A percentile compares a stretch with the other conserved stretches of the same genome.
Evolutionary conservation across 2,888 invertebrate genomes (phyloP).

Genomic region (Lasiommata megera): DNA sequence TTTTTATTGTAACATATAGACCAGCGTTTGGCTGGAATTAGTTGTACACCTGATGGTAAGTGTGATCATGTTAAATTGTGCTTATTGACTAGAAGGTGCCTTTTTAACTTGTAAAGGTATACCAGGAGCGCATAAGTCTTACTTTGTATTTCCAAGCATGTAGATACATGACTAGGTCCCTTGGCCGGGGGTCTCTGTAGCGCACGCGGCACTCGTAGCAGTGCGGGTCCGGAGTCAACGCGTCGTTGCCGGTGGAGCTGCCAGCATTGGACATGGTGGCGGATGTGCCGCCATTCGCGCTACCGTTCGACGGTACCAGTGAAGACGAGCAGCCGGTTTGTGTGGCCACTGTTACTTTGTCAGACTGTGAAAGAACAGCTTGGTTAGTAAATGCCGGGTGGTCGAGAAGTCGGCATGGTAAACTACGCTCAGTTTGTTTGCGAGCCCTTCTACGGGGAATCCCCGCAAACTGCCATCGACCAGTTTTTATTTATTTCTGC

Average conservation of each 20-base stretch:
- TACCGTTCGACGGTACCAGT: slow-evolving; percentile 8
- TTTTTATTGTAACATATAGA: too few species aligned
- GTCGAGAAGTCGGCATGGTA: too few species aligned
- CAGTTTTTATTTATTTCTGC: too few species aligned
- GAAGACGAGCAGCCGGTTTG: slow-evolving; percentile 91
- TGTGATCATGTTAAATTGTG: too few species aligned
- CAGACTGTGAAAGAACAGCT: slow-evolving; percentile 56
- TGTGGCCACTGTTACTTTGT: slow-evolving; percentile 90
- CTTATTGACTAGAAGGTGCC: too few species aligned
- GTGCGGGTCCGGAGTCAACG: slow-evolving; percentile 89
- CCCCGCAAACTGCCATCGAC: too few species aligned
- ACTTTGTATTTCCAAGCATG: slow-evolving; percentile 97
- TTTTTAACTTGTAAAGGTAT: too few species aligned
- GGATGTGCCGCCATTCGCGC: not conserved
- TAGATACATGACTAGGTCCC: slow-evolving; percentile 96
- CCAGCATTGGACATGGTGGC: slow-evolving; percentile 14
- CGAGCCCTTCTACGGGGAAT: too few species aligned
- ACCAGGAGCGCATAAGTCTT: slow-evolving; percentile 27
- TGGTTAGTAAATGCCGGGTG: too few species aligned
- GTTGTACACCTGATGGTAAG: too few species aligned
- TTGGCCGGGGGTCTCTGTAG: slow-evolving; percentile 94
- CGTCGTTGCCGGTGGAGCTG: slow-evolving; percentile 36
- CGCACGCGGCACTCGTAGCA: slow-evolving; percentile 97
- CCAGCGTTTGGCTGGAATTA: too few species aligned
- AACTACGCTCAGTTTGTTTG: too few species aligned